These are phyloP conservation scores for Pachyrhynchus sulphureomaculatus DNA, from an alignment of 1,140 invertebrate species.

Conservation along the genomic window DNA sequence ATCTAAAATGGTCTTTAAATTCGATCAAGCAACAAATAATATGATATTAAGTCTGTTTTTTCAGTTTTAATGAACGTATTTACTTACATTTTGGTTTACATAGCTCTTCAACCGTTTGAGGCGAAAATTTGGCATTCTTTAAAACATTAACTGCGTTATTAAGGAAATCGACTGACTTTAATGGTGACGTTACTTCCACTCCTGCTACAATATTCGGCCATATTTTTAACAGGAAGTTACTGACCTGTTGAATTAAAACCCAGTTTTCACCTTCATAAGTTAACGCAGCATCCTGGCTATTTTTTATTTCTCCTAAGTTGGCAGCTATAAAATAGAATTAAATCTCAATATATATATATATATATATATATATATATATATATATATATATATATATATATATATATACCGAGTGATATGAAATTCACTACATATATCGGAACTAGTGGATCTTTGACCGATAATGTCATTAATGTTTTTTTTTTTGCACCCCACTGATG, in stretches of 20 bases:
- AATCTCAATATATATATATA: too few species aligned
- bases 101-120: constrained; percentile 52
- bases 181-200: constrained; percentile 57
- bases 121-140: constrained; percentile 54
- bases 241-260: constrained; percentile 90
- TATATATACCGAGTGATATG: too few species aligned
- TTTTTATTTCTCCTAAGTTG: constrained; percentile 77
- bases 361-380: too few species aligned
- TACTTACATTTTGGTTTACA: constrained; percentile 63
- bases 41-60: too few species aligned
- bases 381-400: too few species aligned
- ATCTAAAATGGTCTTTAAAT: too few species aligned
- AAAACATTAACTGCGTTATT: constrained; percentile 57
- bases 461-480: too few species aligned
- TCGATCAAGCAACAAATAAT: too few species aligned
- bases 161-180: constrained; percentile 66
- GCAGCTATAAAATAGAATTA: constrained; percentile 55
- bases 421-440: too few species aligned
- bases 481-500: too few species aligned
- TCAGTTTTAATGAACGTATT: too few species aligned
- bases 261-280: constrained; percentile 98
- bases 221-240: constrained; percentile 81
- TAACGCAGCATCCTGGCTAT: constrained; percentile 87
- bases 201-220: constrained; percentile 55
- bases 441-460: too few species aligned